Evolutionary conservation across 2,113 vertebrate species (phyloP).

Genomic region (Nyctereutes procyonoides): DNA sequence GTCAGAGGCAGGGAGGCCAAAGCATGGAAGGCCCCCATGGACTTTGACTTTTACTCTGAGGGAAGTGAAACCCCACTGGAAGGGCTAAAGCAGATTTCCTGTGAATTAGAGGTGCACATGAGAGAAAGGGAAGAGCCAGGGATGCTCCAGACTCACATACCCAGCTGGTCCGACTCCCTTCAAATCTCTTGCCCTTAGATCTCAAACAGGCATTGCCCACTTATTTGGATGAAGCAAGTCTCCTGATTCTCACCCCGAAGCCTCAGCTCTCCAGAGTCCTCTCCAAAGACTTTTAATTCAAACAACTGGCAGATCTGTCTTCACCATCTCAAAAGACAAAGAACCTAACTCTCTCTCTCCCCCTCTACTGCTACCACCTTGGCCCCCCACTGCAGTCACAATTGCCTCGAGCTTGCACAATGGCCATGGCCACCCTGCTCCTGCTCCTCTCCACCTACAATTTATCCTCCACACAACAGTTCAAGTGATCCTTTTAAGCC

Average conservation of each 20-base stretch:
- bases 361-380: neutral
- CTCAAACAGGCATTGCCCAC: neutral
- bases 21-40: neutral
- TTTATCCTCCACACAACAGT: neutral
- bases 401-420: neutral
- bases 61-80: neutral
- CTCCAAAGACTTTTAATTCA: neutral
- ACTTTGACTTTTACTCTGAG: neutral
- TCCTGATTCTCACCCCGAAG: neutral
- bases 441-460: neutral
- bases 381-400: neutral
- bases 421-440: neutral
- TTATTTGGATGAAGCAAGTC: neutral
- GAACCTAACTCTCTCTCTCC: neutral
- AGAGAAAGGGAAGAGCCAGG: neutral
- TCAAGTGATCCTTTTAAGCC: neutral
- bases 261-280: neutral
- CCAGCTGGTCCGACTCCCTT: neutral
- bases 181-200: too few relatives aligned
- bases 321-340: neutral
- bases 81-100: neutral
- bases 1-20: neutral
- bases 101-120: neutral
- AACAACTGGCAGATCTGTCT: neutral
- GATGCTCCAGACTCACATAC: neutral